These are phyloP conservation scores for Psittacula derbiana DNA, from an alignment of 2,797 vertebrate species.

Conservation along the genomic window DNA sequence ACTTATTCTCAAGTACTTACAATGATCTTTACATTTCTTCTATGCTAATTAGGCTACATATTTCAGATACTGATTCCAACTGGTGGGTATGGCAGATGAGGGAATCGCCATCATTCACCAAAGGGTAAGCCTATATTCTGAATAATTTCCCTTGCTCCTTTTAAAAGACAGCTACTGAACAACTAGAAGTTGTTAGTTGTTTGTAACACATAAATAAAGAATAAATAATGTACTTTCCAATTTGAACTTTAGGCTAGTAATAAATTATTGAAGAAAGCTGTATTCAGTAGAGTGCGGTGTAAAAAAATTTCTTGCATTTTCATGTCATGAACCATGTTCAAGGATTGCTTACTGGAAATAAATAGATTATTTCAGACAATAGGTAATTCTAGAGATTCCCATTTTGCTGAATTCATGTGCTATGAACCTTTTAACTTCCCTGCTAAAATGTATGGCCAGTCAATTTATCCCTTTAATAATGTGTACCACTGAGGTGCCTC, in stretches of 20 bases:
- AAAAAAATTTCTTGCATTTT: not conserved
- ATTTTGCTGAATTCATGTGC: not conserved
- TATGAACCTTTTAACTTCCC: not conserved
- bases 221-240: not conserved
- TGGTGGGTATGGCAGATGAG: not conserved
- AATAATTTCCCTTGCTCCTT: not conserved
- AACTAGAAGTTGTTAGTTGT: not conserved
- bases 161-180: not conserved
- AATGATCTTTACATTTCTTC: not conserved
- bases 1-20: not conserved
- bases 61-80: not conserved
- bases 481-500: not conserved
- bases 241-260: not conserved
- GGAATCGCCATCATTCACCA: not conserved
- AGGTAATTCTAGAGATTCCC: not conserved
- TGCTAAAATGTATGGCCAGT: not conserved
- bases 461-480: not conserved
- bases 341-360: not conserved
- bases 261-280: not conserved
- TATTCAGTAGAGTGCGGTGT: not conserved
- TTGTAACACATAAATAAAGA: not conserved
- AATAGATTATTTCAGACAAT: not conserved
- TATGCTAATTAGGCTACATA: slow-evolving; percentile 1
- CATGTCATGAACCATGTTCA: not conserved
- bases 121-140: slow-evolving; percentile 1